Percentiles rank a stretch among this genome's conserved stretches.
Evolutionary conservation across 1,140 invertebrate genomes (phyloP).

Genomic region (Maniola jurtina): DNA sequence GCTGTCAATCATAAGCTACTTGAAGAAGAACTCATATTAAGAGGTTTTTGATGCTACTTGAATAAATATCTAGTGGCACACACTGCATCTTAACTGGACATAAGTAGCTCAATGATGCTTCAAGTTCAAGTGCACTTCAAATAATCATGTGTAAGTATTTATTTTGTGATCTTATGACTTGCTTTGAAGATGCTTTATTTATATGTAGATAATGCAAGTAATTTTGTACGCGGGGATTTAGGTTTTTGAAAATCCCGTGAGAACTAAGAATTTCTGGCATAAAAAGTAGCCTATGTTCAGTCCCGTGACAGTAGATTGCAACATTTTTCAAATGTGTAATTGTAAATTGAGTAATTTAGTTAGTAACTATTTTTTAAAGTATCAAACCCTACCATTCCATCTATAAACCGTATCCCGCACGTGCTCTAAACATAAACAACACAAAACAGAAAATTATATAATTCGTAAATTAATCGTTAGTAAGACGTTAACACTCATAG

Average conservation of each 20-base stretch:
- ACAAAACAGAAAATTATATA: conserved; percentile 43
- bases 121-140: conserved; percentile 13
- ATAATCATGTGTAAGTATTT: background rate
- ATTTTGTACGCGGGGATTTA: background rate
- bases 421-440: conserved; percentile 46
- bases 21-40: background rate
- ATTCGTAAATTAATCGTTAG: conserved; percentile 45
- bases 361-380: conserved; percentile 10
- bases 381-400: conserved; percentile 27
- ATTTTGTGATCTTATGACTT: no score
- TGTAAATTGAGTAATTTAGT: no score
- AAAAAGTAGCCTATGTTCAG: no score
- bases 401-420: conserved; percentile 34
- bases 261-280: background rate
- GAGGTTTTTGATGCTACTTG: background rate
- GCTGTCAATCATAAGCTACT: background rate
- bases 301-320: no score
- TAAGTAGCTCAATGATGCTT: background rate
- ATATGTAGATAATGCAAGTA: background rate
- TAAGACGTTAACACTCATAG: background rate
- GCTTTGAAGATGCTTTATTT: background rate
- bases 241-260: no score
- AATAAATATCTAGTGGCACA: conserved; percentile 9
- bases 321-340: no score
- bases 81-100: conserved; percentile 8